Percentiles rank a stretch among this genome's conserved stretches.
Evolutionary conservation across 2,113 vertebrate genomes (phyloP).

Genomic region (Narcine bancroftii): DNA sequence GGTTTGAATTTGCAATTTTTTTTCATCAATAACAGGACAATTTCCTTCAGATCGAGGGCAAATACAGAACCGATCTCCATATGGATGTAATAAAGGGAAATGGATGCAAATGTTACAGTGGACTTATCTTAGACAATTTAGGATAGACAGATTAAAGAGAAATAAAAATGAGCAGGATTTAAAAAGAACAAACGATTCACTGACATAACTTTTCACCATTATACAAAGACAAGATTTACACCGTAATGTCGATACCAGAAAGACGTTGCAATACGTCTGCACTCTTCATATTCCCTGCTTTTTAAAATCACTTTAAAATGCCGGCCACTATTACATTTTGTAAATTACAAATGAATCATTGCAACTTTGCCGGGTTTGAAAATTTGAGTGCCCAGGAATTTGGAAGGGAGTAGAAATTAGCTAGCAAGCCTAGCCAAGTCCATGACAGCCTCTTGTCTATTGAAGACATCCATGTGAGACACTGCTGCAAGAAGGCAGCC

Average conservation of each 20-base stretch:
- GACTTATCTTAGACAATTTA: not conserved
- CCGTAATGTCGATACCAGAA: not conserved
- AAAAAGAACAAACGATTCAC: not conserved
- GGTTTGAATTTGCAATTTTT: conserved; percentile 6
- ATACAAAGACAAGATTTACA: not conserved
- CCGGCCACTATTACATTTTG: too few species aligned
- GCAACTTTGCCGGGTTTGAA: too few species aligned
- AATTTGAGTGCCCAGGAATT: too few species aligned
- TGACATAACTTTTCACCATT: not conserved
- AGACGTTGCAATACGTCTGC: not conserved
- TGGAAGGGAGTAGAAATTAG: too few species aligned
- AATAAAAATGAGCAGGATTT: not conserved
- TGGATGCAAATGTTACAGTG: not conserved
- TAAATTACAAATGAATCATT: too few species aligned
- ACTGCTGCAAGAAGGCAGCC: too few species aligned
- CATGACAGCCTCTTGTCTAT: too few species aligned
- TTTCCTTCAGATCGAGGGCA: not conserved
- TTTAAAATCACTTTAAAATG: not conserved
- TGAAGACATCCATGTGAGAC: too few species aligned
- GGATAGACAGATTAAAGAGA: not conserved
- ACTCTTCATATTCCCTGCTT: not conserved
- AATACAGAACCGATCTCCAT: not conserved
- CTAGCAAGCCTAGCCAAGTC: too few species aligned
- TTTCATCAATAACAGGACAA: not conserved
- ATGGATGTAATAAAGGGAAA: not conserved